phyloP scores from a whole-genome alignment of 2,888 invertebrate species.

The Tanytarsus gracilentus region DNA sequence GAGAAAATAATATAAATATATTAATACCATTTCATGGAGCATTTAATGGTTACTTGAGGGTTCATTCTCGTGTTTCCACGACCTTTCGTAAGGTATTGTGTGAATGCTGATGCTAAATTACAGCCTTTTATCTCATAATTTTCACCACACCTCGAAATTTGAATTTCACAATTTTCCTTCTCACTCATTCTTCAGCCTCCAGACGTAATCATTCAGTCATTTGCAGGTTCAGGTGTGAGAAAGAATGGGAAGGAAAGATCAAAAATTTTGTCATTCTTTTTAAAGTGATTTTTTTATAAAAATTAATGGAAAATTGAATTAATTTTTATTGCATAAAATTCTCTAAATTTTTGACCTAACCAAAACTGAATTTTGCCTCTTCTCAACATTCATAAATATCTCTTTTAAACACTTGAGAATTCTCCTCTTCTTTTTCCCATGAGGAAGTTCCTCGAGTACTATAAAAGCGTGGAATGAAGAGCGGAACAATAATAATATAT shows the following conservation, averaged over 20 bases:
- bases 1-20: slow-evolving; percentile 19
- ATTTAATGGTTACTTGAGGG: slow-evolving; percentile 25
- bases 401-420: too few relatives aligned
- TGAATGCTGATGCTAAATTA: neutral
- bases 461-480: neutral
- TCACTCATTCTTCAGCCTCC: neutral
- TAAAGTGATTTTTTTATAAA: too few relatives aligned
- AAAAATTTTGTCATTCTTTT: too few relatives aligned
- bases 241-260: too few relatives aligned
- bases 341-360: too few relatives aligned
- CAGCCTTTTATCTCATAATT: neutral
- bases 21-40: slow-evolving; percentile 25
- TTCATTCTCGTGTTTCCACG: slow-evolving; percentile 3
- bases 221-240: too few relatives aligned
- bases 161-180: neutral
- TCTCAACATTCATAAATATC: too few relatives aligned
- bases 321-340: too few relatives aligned
- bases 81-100: neutral
- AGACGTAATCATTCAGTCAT: too few relatives aligned
- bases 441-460: neutral
- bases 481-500: slow-evolving; percentile 17
- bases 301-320: too few relatives aligned
- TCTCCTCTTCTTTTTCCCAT: neutral
- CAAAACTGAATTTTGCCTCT: too few relatives aligned
- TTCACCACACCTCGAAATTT: neutral